Base-by-base conservation (phyloP, 2,113 vertebrate species). In the Thalassarche chlororhynchos region DNA sequence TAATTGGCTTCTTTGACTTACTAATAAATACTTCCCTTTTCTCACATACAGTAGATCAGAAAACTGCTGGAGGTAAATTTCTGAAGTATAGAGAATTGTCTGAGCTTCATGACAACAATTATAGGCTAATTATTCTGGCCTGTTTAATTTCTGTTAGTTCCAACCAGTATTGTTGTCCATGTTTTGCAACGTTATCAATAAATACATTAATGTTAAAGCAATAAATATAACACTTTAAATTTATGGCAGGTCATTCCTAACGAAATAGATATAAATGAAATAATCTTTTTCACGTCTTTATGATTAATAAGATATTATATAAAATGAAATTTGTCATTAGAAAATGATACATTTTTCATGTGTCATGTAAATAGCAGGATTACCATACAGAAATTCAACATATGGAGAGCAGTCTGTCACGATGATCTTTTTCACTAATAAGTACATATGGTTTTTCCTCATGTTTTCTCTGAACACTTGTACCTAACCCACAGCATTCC, bases 371-470 rank as follows among this genome's bases (percentile, higher is more conserved):
- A 92, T 78, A 96, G 65, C 84, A 87, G 82, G 61, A 91, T 82
- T 93, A 85, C 81, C 5, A 2, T 69, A 83, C 36, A 93, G 93
- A 89, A 94, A 82, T 72, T 96, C 66, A 82, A 79, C 95, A 96
- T 84, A 96, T 77, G 96, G 95, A 76, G 77, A 93, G 24, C 89
- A 97, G 94, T 96, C 95, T 97, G 96, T 91, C 74, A 74, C 40
- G 72, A 94, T 91, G 91, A 96, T 96, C 96, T 96, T 94, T 95
- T 95, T 83, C 87, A 92, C 91, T 97, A 95, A 97, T 95, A 90
- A 96, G 74, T 91, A 90, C 94, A 95, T 96, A 95, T 87, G 87
- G 31, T 74, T 94, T 93, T 88, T 92, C 42, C 70, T 85, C 87
- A 44, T 94, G 79, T 90, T 94, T 96, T 96, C 70, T 81, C 77